Conservation (phyloP, 2,797 vertebrate species). For the Epinephelus malabaricus region DNA sequence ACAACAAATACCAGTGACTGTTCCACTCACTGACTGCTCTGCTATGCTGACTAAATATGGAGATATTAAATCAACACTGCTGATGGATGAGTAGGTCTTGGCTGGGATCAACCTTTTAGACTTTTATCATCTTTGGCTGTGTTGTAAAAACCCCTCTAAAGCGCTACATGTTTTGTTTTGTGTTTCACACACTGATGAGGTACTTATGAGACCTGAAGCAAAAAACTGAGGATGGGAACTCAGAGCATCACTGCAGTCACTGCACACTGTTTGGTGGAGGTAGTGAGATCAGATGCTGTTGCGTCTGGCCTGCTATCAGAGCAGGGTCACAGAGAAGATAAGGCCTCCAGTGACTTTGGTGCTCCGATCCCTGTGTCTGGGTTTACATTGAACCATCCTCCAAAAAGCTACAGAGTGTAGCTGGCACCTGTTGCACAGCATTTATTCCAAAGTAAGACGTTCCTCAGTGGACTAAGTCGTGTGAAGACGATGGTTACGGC, state of each 20-base stretch:
- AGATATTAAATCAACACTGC: slow-evolving; percentile 47
- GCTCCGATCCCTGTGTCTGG: not conserved
- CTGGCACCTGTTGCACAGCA: not conserved
- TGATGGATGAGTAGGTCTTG: slow-evolving; percentile 12
- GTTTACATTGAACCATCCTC: not conserved
- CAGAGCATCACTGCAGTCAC: not conserved
- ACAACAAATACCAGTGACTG: slow-evolving; percentile 63
- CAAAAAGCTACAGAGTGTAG: not conserved
- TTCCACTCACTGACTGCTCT: slow-evolving; percentile 23
- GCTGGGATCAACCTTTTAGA: not conserved
- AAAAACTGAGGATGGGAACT: slow-evolving; percentile 9
- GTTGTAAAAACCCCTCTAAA: not conserved
- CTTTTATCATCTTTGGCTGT: not conserved
- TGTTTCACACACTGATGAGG: not conserved
- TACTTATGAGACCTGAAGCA: not conserved
- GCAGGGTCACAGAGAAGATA: not conserved
- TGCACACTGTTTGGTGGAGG: slow-evolving; percentile 4
- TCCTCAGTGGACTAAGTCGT: not conserved
- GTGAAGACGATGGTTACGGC: not conserved
- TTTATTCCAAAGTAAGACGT: not conserved
- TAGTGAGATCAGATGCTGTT: not conserved
- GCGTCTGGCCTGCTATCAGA: not conserved
- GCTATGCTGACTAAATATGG: slow-evolving; percentile 48
- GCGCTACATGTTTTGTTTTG: not conserved
- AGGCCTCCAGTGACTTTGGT: not conserved